phyloP scores from a whole-genome alignment of 1,140 invertebrate genomes.

The Drosophila parvula region DNA sequence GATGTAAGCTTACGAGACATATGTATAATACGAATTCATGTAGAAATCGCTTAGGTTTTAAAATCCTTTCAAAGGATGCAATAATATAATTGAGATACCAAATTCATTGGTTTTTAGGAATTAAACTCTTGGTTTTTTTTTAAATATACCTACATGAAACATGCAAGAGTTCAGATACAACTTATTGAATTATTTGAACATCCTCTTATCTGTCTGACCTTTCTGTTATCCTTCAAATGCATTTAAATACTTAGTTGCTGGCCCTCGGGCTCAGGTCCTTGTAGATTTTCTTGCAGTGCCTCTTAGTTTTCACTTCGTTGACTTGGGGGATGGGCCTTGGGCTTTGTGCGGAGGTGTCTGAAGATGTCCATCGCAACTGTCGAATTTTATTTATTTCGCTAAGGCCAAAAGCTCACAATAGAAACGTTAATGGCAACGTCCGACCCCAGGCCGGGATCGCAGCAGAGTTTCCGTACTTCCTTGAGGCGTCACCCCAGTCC shows the following conservation, averaged over 20 bases:
- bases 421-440: constrained; percentile 78
- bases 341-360: constrained; percentile 37
- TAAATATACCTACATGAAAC: not conserved
- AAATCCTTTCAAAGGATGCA: too few species aligned
- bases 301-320: constrained; percentile 7
- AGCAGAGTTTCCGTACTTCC: constrained; percentile 76
- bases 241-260: not conserved
- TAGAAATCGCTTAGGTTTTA: too few species aligned
- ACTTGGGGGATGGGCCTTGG: constrained; percentile 4
- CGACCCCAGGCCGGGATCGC: constrained; percentile 30
- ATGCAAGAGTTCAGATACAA: too few species aligned
- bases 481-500: constrained; percentile 60
- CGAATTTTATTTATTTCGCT: constrained; percentile 82
- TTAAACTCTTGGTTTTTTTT: not conserved
- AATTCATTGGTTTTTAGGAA: not conserved
- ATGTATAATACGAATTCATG: too few species aligned
- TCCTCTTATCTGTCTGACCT: not conserved
- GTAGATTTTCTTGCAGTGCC: constrained; percentile 31
- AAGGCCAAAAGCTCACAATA: constrained; percentile 81
- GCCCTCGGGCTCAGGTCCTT: too few species aligned
- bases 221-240: too few species aligned
- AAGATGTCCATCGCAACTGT: constrained; percentile 70
- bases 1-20: too few species aligned
- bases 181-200: too few species aligned
- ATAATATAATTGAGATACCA: too few species aligned